Base-by-base conservation (phyloP, 2,797 vertebrate species). In the Buceros bicornis region DNA sequence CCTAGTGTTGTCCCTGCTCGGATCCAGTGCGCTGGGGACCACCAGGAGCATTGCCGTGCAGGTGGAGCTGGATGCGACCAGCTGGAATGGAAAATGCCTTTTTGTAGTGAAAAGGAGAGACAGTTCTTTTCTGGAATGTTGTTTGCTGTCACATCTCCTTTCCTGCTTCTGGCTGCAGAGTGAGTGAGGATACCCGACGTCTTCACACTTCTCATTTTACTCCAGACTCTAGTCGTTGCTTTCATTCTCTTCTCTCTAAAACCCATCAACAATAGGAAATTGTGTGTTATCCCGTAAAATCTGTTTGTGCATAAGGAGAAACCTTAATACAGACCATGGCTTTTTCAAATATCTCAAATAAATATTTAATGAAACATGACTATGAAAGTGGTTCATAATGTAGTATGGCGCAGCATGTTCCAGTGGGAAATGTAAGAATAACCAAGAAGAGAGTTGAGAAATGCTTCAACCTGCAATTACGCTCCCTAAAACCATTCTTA, bases 281-380 rank as follows among this genome's bases (percentile, higher is more conserved):
- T 77, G 37, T 5, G 1, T 71, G 70, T 84, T 86, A 62, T 47
- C 48, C 43, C 62, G 19, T 92, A 79, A 71, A 66, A 89, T 77
- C 53, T 90, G 48, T 90, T 90, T 91, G 73, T 79, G 90, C 73
- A 13, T 65, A 47, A 76, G 66, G 74, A 94, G 74, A 76, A 93
- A 24, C 56, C 80, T 95, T 82, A 74, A 70, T 83, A 81, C 54
- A 88, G 53, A 83, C 69, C 48, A 2, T 72, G 74, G 42, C 76
- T 74, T 58, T 61, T 97, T 96, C 83, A 86, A 83, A 96, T 94
- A 85, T 33, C 43, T 87, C 64, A 87, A 96, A 93, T 97, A 97
- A 97, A 97, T 97, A 94, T 94, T 97, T 97, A 95, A 97, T 94
- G 97, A 93, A 95, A 95, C 85, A 92, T 8, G 15, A 72, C 93